phyloP scores from a whole-genome alignment of 2,888 invertebrate species.

The Molorchus minor region DNA sequence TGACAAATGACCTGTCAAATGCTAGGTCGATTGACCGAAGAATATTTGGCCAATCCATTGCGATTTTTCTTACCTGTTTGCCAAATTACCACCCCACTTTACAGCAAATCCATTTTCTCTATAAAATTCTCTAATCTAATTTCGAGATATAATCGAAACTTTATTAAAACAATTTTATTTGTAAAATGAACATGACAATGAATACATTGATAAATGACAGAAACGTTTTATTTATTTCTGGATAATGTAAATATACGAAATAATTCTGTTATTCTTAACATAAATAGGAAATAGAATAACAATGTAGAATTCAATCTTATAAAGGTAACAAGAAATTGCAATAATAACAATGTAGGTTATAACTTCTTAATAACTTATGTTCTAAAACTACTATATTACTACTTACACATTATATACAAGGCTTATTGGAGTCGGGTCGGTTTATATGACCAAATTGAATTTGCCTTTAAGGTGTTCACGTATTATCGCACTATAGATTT shows the following conservation, averaged over 20 bases:
- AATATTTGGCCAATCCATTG: constrained; percentile 1
- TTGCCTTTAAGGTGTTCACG: too few relatives aligned
- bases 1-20: neutral
- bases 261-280: constrained; percentile 33
- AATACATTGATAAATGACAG: constrained; percentile 20
- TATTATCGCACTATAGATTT: too few relatives aligned
- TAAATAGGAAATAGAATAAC: constrained; percentile 40
- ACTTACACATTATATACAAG: constrained; percentile 47
- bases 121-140: too few relatives aligned
- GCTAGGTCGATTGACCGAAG: constrained; percentile 4
- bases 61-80: too few relatives aligned
- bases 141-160: neutral
- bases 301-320: constrained; percentile 44
- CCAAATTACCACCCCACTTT: too few relatives aligned
- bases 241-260: constrained; percentile 39
- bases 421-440: constrained; percentile 41
- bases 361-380: constrained; percentile 35
- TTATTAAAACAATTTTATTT: too few relatives aligned
- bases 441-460: constrained; percentile 17
- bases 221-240: constrained; percentile 30
- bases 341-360: constrained; percentile 38
- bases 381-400: constrained; percentile 39
- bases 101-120: too few relatives aligned
- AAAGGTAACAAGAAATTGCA: constrained; percentile 47
- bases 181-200: neutral